Conservation (phyloP, 1,140 invertebrate species). For the Macrosteles quadrilineatus region DNA sequence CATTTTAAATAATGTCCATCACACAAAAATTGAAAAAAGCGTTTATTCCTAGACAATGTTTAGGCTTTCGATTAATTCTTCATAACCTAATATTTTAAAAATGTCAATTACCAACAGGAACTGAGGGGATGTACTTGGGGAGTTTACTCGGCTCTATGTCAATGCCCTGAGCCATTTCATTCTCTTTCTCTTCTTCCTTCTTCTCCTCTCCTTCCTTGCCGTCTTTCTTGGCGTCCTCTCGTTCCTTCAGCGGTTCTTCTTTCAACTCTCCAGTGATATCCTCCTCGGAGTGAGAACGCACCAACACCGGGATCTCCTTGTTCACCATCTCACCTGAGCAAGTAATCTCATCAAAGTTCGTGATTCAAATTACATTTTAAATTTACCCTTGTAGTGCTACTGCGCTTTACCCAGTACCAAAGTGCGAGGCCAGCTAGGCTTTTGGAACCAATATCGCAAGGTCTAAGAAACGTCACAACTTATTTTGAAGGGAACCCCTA, state of each 20-base stretch:
- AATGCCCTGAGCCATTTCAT: background rate
- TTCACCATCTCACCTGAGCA: slow-evolving; percentile 38
- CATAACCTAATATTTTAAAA: too few relatives aligned
- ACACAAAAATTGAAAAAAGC: too few relatives aligned
- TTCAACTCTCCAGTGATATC: slow-evolving; percentile 32
- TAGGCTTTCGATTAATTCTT: too few relatives aligned
- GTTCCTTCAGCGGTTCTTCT: slow-evolving; percentile 23
- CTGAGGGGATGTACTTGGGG: slow-evolving; percentile 39
- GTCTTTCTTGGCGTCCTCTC: slow-evolving; percentile 4
- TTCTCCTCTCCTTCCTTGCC: slow-evolving; percentile 35
- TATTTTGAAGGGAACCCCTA: too few relatives aligned
- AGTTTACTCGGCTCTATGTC: slow-evolving; percentile 27
- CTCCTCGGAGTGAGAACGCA: background rate
- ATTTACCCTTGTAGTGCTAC: too few relatives aligned
- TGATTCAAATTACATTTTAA: background rate
- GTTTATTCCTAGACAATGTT: too few relatives aligned
- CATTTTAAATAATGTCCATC: too few relatives aligned
- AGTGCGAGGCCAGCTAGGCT: too few relatives aligned
- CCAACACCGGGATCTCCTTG: slow-evolving; percentile 28
- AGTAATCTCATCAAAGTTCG: background rate
- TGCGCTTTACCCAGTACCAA: too few relatives aligned
- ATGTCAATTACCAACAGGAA: slow-evolving; percentile 39
- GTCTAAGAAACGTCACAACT: too few relatives aligned
- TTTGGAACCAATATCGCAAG: too few relatives aligned
- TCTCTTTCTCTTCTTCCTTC: slow-evolving; percentile 45